A percentile compares a stretch with the other conserved stretches of the same genome.
Evolutionary conservation across 2,797 vertebrate species (phyloP).

Genomic region (Onychomys leucogaster): DNA sequence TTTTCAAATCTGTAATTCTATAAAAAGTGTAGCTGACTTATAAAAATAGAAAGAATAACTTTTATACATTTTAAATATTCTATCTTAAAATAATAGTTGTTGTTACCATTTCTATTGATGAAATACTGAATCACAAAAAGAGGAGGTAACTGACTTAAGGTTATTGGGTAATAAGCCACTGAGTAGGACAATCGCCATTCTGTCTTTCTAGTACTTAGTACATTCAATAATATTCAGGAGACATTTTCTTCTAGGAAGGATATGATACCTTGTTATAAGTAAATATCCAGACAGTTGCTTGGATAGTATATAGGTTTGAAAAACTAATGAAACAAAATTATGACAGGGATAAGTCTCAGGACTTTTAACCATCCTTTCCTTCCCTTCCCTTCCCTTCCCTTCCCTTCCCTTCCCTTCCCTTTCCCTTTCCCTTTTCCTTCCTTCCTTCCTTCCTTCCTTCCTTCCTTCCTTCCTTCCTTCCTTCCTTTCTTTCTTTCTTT

Average conservation of each 20-base stretch:
- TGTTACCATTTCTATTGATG: not conserved
- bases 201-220: not conserved
- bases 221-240: not conserved
- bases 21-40: not conserved
- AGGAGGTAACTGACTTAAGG: not conserved
- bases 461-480: too few relatives aligned
- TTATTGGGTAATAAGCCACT: not conserved
- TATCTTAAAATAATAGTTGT: constrained; percentile 9
- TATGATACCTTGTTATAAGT: not conserved
- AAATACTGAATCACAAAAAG: not conserved
- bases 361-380: too few relatives aligned
- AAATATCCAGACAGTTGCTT: not conserved
- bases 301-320: not conserved
- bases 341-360: not conserved
- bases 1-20: not conserved
- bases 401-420: too few relatives aligned
- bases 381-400: too few relatives aligned
- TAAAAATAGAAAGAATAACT: not conserved
- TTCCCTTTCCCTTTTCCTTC: too few relatives aligned
- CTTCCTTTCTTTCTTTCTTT: too few relatives aligned
- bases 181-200: not conserved
- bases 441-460: too few relatives aligned
- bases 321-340: constrained; percentile 34
- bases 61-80: not conserved
- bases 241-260: not conserved